These are phyloP conservation scores for Megalopta genalis DNA, from an alignment of 1,140 invertebrate species.

Conservation along the genomic window DNA sequence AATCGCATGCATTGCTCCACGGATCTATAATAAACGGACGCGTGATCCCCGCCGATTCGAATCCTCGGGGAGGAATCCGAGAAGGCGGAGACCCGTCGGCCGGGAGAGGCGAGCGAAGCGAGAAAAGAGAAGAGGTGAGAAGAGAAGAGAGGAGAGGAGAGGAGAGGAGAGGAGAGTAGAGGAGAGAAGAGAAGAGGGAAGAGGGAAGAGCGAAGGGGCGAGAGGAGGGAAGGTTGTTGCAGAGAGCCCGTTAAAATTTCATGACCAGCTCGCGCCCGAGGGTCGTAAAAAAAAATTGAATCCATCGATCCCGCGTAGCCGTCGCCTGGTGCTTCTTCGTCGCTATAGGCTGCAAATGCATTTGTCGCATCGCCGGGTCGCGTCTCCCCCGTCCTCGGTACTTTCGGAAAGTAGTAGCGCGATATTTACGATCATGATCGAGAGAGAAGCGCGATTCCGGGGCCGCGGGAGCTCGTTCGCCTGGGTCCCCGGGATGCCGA, in stretches of 20 bases:
- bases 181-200: no score
- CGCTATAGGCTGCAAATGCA: conserved; percentile 20
- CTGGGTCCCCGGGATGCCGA: not conserved
- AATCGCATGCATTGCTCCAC: conserved; percentile 50
- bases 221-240: conserved; percentile 47
- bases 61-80: conserved; percentile 52
- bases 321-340: conserved; percentile 11
- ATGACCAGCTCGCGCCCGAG: conserved; percentile 54
- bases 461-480: not conserved
- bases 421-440: conserved; percentile 1
- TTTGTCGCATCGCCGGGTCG: conserved; percentile 31
- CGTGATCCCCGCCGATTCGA: conserved; percentile 49
- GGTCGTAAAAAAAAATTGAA: conserved; percentile 71
- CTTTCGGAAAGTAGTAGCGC: not conserved
- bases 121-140: no score
- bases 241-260: conserved; percentile 67
- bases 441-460: not conserved
- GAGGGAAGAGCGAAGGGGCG: no score
- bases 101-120: no score
- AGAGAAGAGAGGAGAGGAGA: no score
- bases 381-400: not conserved
- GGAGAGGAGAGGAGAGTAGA: conserved; percentile 15
- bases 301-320: conserved; percentile 64
- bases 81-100: not conserved
- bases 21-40: conserved; percentile 62